Percentiles rank a stretch among this genome's conserved stretches.
Conservation (phyloP, 35 echinoderm and acorn worm genomes). For the Anneissia japonica region DNA sequence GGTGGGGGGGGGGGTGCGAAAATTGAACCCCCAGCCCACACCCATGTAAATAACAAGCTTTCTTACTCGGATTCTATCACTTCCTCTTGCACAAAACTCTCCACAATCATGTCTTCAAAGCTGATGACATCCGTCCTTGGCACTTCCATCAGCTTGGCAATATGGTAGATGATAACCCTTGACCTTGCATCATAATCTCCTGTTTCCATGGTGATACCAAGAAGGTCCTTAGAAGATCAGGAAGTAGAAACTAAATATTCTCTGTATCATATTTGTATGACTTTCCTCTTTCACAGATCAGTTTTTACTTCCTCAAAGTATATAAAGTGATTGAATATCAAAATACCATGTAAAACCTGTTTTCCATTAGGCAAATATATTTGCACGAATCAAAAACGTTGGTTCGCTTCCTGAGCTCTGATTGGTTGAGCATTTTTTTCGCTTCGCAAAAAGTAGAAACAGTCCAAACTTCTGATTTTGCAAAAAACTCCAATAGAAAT, state of each 20-base stretch:
- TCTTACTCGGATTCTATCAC: constrained; percentile 52
- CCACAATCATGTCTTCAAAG: constrained; percentile 56
- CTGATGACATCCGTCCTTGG: constrained; percentile 6
- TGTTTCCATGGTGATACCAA: constrained; percentile 37
- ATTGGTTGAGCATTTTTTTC: no score
- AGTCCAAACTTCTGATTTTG: no score
- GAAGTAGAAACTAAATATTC: not conserved
- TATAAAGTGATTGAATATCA: no score
- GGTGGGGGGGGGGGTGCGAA: not conserved
- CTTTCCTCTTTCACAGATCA: not conserved
- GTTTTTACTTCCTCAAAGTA: no score
- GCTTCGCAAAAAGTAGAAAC: no score
- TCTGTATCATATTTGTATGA: not conserved
- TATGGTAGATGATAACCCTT: constrained; percentile 43
- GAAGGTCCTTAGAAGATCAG: constrained; percentile 28
- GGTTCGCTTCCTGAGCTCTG: no score
- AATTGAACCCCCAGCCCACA: no score
- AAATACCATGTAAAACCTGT: not conserved
- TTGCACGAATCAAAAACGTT: not conserved
- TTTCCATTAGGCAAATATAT: not conserved
- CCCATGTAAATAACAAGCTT: no score
- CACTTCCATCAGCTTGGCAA: constrained; percentile 28
- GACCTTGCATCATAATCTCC: constrained; percentile 64
- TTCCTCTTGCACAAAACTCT: constrained; percentile 43
- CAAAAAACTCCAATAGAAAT: no score